phyloP scores from a whole-genome alignment of 37 sponge, comb jelly and placozoan genomes.

The Haliclona indistincta region DNA sequence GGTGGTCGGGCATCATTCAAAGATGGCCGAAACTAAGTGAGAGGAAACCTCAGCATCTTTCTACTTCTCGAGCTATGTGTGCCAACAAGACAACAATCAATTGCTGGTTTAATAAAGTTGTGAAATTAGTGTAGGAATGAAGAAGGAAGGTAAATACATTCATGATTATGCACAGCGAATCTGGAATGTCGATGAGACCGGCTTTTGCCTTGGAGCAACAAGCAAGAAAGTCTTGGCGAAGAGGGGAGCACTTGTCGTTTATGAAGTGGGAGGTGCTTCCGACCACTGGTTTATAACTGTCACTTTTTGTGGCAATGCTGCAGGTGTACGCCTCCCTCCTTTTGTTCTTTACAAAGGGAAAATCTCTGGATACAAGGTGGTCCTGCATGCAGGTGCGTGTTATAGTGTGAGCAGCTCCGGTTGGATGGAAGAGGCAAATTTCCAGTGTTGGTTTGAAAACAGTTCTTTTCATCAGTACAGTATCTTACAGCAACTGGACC shows the following conservation, averaged over 20 bases:
- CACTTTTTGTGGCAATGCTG: constrained; percentile 16
- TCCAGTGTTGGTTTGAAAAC: constrained; percentile 11
- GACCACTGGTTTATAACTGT: constrained; percentile 30
- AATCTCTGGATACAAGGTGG: constrained; percentile 19
- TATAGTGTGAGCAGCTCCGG: constrained; percentile 18
- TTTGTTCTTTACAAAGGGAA: constrained; percentile 44
- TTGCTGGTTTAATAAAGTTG: background rate
- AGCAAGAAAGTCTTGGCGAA: constrained; percentile 28
- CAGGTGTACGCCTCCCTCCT: constrained; percentile 31
- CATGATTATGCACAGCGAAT: background rate
- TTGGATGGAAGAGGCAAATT: constrained; percentile 50
- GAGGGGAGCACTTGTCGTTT: constrained; percentile 3
- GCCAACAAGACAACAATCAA: background rate
- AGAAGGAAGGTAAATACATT: background rate
- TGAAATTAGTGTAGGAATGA: background rate
- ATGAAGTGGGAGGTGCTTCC: constrained; percentile 39
- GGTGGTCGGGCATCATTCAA: constrained; percentile 17
- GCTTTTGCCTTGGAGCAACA: constrained; percentile 27
- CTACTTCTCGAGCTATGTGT: background rate
- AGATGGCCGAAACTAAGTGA: constrained; percentile 19
- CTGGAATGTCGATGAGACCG: constrained; percentile 47
- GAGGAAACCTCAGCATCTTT: constrained; percentile 22
- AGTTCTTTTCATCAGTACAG: constrained; percentile 8
- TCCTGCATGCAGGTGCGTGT: constrained; percentile 26
- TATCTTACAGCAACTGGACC: constrained; percentile 17